Conservation (phyloP, 2,888 invertebrate genomes). For the Dolomedes plantarius region DNA sequence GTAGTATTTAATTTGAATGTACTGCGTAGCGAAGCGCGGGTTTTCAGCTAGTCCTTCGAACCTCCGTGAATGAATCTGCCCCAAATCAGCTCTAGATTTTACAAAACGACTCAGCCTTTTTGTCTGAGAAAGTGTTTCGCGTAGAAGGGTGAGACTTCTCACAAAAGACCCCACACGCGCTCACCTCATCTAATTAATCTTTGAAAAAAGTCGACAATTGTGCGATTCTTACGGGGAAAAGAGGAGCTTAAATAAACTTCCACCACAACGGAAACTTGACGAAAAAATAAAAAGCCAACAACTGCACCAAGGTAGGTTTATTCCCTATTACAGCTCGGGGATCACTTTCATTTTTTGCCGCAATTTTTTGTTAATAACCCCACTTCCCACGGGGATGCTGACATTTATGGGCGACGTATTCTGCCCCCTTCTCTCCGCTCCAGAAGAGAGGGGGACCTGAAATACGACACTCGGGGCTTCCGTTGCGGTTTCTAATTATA, state of each 20-base stretch:
- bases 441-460: slow-evolving; percentile 4
- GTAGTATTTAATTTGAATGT: too few species aligned
- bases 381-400: slow-evolving; percentile 62
- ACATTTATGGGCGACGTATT: slow-evolving; percentile 69
- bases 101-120: too few species aligned
- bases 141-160: too few species aligned
- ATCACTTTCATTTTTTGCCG: slow-evolving; percentile 45
- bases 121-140: too few species aligned
- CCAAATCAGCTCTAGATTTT: too few species aligned
- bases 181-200: neutral
- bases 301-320: neutral
- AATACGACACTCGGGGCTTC: slow-evolving; percentile 52
- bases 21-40: too few species aligned
- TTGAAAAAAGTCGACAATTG: neutral
- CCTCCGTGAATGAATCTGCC: too few species aligned
- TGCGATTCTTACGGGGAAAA: neutral
- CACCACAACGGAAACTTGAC: neutral
- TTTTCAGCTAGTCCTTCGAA: too few species aligned
- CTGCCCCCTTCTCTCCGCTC: slow-evolving; percentile 20
- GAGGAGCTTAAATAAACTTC: neutral
- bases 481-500: slow-evolving; percentile 66
- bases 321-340: slow-evolving; percentile 23
- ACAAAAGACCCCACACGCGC: neutral
- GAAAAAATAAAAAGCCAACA: neutral
- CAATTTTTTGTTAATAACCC: slow-evolving; percentile 65